phyloP scores from a whole-genome alignment of 2,113 vertebrate species.

The Notiomystis cincta region DNA sequence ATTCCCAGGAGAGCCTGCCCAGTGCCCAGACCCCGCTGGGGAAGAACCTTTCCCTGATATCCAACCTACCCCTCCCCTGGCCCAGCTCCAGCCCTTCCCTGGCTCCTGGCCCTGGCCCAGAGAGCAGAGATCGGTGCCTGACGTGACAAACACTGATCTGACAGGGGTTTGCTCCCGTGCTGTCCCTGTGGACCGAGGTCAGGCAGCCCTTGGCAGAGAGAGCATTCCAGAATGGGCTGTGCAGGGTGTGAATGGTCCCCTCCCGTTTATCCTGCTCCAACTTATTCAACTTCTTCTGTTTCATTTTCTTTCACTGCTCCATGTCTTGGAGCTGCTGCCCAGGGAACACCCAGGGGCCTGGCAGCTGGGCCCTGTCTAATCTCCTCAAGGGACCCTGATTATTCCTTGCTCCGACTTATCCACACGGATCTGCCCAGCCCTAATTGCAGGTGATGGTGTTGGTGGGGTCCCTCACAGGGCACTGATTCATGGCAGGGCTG shows the following conservation, averaged over 20 bases:
- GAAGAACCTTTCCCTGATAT: neutral
- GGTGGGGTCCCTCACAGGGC: neutral
- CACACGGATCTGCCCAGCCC: neutral
- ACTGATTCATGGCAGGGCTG: neutral
- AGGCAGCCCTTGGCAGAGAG: neutral
- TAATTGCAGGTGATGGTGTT: neutral
- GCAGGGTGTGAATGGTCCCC: neutral
- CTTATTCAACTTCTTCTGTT: neutral
- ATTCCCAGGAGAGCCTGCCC: neutral
- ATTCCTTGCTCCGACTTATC: neutral
- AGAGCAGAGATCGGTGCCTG: neutral
- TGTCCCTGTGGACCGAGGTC: neutral
- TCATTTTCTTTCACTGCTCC: neutral
- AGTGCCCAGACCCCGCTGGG: rapidly evolving
- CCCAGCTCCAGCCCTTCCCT: neutral
- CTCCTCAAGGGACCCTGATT: neutral
- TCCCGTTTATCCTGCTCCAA: neutral
- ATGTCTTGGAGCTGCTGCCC: neutral
- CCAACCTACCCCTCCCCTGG: neutral
- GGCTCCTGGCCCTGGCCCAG: neutral
- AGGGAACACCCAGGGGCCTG: rapidly evolving
- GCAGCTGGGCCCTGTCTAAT: neutral
- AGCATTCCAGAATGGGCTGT: neutral
- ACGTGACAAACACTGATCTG: neutral
- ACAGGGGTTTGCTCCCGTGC: neutral